These are phyloP conservation scores for Metalampra italica DNA, from an alignment of 2,888 invertebrate species.

Conservation along the genomic window DNA sequence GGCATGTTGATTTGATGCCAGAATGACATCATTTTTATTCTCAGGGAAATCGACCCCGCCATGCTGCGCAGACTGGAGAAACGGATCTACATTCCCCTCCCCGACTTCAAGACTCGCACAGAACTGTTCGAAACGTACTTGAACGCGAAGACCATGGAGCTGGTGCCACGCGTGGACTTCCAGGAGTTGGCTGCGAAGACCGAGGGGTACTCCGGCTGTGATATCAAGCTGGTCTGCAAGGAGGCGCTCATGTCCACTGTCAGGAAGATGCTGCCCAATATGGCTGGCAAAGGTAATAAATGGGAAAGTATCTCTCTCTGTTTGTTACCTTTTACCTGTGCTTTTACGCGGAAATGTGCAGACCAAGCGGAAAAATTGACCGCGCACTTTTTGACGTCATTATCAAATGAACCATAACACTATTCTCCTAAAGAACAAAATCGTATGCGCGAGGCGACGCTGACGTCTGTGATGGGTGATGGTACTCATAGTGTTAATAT, in stretches of 20 bases:
- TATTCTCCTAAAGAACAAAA: no score
- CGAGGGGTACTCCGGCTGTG: conserved; percentile 91
- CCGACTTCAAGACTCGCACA: conserved; percentile 82
- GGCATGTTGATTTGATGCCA: no score
- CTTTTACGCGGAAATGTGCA: no score
- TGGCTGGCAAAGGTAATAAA: conserved; percentile 43
- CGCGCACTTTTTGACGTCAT: no score
- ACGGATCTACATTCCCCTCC: conserved; percentile 88
- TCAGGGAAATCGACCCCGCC: conserved; percentile 92
- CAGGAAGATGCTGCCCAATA: conserved; percentile 77
- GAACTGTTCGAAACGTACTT: conserved; percentile 83
- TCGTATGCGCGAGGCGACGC: no score
- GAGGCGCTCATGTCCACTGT: conserved; percentile 91
- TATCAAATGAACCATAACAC: no score
- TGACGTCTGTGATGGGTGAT: no score
- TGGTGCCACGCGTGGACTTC: conserved; percentile 65
- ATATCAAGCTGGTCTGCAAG: conserved; percentile 91
- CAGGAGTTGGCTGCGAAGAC: conserved; percentile 75
- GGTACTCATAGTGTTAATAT: no score
- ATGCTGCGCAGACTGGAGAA: conserved; percentile 93
- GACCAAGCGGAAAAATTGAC: no score
- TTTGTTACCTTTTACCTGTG: no score
- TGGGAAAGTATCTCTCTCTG: no score
- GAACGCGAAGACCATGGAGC: conserved; percentile 61
- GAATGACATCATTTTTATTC: no score